Evolutionary conservation across 2,797 vertebrate species (phyloP), one percentile per base, ranked within the genome.

Genomic region (Ceyx erithaca): DNA sequence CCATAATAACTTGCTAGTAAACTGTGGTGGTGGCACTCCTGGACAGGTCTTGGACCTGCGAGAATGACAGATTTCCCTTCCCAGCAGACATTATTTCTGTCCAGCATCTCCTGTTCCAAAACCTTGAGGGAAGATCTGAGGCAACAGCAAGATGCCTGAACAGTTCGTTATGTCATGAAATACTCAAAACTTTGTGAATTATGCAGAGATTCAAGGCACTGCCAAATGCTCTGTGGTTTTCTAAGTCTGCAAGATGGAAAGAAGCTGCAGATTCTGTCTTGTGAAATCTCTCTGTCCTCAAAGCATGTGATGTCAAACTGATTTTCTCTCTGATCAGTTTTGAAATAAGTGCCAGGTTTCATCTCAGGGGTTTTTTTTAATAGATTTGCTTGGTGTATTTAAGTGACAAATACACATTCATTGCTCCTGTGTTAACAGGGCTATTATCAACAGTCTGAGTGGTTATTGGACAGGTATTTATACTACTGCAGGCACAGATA

Each of bases 401-500:
- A 90, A 91, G 75, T 90, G 92, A 89, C 87, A 93, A 94, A 95
- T 86, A 75, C n/a, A 25, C 89, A 90, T 95, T 93, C 92, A 75
- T 93, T 86, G 94, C 78, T 80, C 67, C 67, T 12, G 0, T 93
- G 90, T 94, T 93, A 95, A 92, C 85, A 90, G 67, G 73, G 64
- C 83, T 83, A 68, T 92, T 96, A 94, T 87, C 5, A 12, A 73
- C 92, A 93, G 57, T 92, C 55, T 80, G 68, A 85, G 80, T 86
- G 83, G 35, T 81, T 94, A 86, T 91, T 93, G 91, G 95, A 79
- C 89, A 90, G 75, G 75, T 80, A 70, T 94, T 93, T 94, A 89
- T 94, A 85, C 85, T 22, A 54, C 68, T 95, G 95, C 94, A 92
- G 92, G 93, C 94, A 91, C 75, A 94, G 90, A 88, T 94, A 77